A percentile compares a stretch with the other conserved stretches of the same genome.
phyloP scores from a whole-genome alignment of 2,888 invertebrate genomes.

The Barypeithes pellucidus region DNA sequence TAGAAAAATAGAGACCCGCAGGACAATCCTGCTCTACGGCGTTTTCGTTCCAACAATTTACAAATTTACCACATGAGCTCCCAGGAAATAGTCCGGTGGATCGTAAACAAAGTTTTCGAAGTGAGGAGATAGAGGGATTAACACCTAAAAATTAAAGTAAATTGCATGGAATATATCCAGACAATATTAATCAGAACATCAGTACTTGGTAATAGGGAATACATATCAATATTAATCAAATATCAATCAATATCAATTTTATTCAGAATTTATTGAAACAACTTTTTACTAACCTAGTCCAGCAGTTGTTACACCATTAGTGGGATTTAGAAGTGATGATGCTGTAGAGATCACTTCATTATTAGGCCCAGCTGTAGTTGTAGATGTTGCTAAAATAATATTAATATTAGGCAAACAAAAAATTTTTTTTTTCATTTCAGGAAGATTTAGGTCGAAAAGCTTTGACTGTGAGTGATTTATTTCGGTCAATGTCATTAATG shows the following conservation, averaged over 20 bases:
- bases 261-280: too few species aligned
- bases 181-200: too few species aligned
- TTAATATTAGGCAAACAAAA: background rate
- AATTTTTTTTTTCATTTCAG: conserved; percentile 3
- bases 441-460: too few species aligned
- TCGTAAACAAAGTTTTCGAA: conserved; percentile 68
- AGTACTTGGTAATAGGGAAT: too few species aligned
- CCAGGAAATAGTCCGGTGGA: conserved; percentile 78
- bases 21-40: conserved; percentile 81
- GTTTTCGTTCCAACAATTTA: conserved; percentile 83
- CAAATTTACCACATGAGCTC: conserved; percentile 76
- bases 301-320: background rate
- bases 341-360: background rate
- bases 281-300: conserved; percentile 5
- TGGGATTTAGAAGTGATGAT: background rate
- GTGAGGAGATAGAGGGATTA: conserved; percentile 21
- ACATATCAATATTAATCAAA: too few species aligned
- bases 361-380: background rate
- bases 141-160: conserved; percentile 8
- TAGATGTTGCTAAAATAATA: conserved; percentile 8
- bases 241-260: too few species aligned
- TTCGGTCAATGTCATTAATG: too few species aligned
- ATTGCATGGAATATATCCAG: too few species aligned
- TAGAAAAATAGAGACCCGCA: conserved; percentile 75
- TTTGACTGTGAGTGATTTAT: too few species aligned